Base-by-base conservation (phyloP, 2,888 invertebrate species). In the Hanleya hanleyi region DNA sequence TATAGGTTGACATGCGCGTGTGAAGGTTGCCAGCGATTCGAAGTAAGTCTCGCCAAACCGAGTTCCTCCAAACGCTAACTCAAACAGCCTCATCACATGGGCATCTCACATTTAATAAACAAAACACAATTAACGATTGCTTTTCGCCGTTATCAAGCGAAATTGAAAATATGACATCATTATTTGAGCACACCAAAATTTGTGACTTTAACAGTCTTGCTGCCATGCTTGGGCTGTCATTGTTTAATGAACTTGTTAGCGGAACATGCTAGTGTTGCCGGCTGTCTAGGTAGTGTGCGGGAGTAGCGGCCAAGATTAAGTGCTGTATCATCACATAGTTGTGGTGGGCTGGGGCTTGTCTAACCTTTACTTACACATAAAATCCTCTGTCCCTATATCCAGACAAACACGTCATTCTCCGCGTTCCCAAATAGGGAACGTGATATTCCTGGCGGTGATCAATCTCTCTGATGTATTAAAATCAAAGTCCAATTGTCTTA, bases 151-250 rank as follows among this genome's bases (percentile, higher is more conserved):
- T 57, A 57, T 29, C 57, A 57, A 32, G 57, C 29, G 57, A 57
- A 57, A 57, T 57, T 57, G 57, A 57, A 57, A 57, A 57, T 57
- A 29, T 57, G 57, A 57, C 57, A 57, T 57, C 57, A 57, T 57
- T 57, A 57, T 57, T 57, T 57, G 29, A 57, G 57, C 32, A 57
- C 57, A 57, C 57, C 32, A 57, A 57, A 32, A 15, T 57, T 22
- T 57, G 57, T 57, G 57, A 57, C 57, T 57, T 57, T 57, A 29
- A 15, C 9, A 1, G 22, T 15, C 26, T 32, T 29, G 29, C 15
- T 15, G 57, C 57, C 57, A 57, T 57, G 57, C 32, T 32, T 57
- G 5, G 57, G 15, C 29, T 29, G 32, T 15, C 1, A 29, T 29
- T 57, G 57, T 57, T 57, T 57, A 57, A 57, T 22, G 57, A 57